phyloP scores from a whole-genome alignment of 2,888 invertebrate genomes.

The Leptinotarsa rubiginosa region DNA sequence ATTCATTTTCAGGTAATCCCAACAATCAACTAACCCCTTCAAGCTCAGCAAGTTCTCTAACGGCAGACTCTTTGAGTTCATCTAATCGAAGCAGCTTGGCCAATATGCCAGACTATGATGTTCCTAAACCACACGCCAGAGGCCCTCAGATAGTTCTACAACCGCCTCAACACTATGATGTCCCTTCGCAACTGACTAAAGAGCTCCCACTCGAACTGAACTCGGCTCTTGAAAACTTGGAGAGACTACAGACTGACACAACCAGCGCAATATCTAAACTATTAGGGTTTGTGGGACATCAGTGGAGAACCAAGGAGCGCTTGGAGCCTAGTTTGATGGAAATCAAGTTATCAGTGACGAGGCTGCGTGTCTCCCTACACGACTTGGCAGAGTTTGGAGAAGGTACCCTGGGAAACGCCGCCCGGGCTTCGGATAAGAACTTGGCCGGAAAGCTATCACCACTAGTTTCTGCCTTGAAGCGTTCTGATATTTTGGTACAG shows the following conservation, averaged over 20 bases:
- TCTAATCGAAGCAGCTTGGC: conserved; percentile 66
- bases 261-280: conserved; percentile 84
- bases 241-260: conserved; percentile 82
- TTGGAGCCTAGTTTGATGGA: conserved; percentile 84
- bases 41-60: conserved; percentile 75
- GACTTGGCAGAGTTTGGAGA: conserved; percentile 91
- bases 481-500: conserved; percentile 83
- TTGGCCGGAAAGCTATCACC: conserved; percentile 77
- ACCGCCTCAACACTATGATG: conserved; percentile 70
- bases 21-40: conserved; percentile 73
- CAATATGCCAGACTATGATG: conserved; percentile 76
- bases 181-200: conserved; percentile 69
- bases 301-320: conserved; percentile 85
- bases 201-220: conserved; percentile 80
- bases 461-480: conserved; percentile 82
- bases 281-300: conserved; percentile 81
- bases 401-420: conserved; percentile 88
- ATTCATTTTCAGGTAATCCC: conserved; percentile 59
- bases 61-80: conserved; percentile 72
- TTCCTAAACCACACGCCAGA: conserved; percentile 70
- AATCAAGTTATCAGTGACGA: conserved; percentile 82
- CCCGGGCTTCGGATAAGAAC: conserved; percentile 84
- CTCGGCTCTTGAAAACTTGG: conserved; percentile 81
- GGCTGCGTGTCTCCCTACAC: conserved; percentile 83
- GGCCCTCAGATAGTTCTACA: conserved; percentile 59